phyloP scores from a whole-genome alignment of 2,113 vertebrate species.

The Nothoprocta pentlandii region DNA sequence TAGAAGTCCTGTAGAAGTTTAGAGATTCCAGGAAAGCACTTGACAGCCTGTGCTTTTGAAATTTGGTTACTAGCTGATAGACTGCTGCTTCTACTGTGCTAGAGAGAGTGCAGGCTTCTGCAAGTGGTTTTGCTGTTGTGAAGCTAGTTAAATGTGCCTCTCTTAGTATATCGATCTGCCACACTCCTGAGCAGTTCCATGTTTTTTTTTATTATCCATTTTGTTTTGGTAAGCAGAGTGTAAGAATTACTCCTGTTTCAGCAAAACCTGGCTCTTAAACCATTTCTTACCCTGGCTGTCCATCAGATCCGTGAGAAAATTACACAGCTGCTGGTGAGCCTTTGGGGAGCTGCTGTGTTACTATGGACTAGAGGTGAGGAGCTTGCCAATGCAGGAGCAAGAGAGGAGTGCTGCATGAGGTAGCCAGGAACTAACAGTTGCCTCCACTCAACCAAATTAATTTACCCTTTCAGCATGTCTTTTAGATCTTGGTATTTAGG shows the following conservation, averaged over 20 bases:
- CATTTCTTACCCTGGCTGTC: neutral
- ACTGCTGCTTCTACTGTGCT: neutral
- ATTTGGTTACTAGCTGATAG: neutral
- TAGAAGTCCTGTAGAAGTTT: neutral
- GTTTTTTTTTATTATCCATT: neutral
- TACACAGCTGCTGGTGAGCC: neutral
- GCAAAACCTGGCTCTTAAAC: neutral
- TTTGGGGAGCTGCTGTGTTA: neutral
- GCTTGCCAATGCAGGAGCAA: neutral
- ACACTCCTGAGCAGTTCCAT: neutral
- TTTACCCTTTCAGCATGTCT: neutral
- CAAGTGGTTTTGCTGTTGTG: neutral
- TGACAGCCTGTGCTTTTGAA: neutral
- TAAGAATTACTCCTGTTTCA: constrained; percentile 5
- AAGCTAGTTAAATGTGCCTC: neutral
- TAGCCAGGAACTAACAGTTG: neutral
- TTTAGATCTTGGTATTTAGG: neutral
- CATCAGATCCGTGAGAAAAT: neutral
- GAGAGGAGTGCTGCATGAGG: neutral
- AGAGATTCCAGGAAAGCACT: neutral
- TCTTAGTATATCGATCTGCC: neutral
- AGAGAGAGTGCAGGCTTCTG: neutral
- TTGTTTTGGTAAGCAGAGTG: neutral
- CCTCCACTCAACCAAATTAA: neutral
- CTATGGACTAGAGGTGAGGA: neutral